These are phyloP conservation scores for Hozukius guyotensis DNA, from an alignment of 2,797 vertebrate genomes.

Conservation along the genomic window DNA sequence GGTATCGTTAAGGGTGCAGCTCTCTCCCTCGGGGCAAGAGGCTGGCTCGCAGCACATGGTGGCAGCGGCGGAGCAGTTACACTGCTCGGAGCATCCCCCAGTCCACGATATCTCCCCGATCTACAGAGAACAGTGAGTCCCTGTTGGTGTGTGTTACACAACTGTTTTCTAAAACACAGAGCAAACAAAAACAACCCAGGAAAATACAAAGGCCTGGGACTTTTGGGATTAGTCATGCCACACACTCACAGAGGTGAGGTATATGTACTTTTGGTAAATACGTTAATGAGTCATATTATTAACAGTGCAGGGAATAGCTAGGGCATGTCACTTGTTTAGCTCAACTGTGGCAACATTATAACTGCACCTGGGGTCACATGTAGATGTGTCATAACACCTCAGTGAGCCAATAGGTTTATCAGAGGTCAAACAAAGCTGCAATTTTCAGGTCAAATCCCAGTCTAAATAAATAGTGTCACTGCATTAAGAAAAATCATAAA, in stretches of 20 bases:
- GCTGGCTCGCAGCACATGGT: conserved; percentile 41
- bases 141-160: conserved; percentile 23
- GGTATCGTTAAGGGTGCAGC: conserved; percentile 67
- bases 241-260: conserved; percentile 24
- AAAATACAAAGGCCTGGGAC: conserved; percentile 27
- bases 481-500: neutral
- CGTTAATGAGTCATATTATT: conserved; percentile 56
- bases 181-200: conserved; percentile 49
- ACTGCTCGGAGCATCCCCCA: conserved; percentile 60
- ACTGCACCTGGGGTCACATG: conserved; percentile 25
- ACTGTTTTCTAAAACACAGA: conserved; percentile 26
- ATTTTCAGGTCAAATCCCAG: neutral
- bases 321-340: conserved; percentile 15
- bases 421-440: neutral
- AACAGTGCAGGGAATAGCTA: conserved; percentile 10
- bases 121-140: conserved; percentile 65
- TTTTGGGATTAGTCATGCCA: conserved; percentile 52
- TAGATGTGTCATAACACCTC: conserved; percentile 42
- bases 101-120: conserved; percentile 24
- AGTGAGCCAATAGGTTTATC: neutral
- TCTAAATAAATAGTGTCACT: neutral
- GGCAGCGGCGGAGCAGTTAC: conserved; percentile 47
- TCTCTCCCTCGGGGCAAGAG: conserved; percentile 58
- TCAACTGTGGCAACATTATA: conserved; percentile 24
- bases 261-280: conserved; percentile 16